Evolutionary conservation across 2,888 invertebrate genomes (phyloP).

Genomic region (Selenia dentaria): DNA sequence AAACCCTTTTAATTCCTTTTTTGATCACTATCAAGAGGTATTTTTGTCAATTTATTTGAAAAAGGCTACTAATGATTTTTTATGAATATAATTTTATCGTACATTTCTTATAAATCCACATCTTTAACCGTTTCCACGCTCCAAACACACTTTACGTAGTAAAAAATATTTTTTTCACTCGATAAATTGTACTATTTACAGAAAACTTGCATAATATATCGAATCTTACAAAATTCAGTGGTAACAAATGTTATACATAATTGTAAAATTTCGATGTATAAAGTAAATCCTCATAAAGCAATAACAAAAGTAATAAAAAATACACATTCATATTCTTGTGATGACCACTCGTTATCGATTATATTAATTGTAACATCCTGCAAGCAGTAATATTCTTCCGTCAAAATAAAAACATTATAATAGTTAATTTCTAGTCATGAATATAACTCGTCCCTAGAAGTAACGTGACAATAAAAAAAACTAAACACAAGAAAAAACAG

Average conservation of each 20-base stretch:
- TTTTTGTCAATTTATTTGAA: slow-evolving; percentile 70
- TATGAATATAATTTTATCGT: slow-evolving; percentile 57
- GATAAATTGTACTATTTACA: slow-evolving; percentile 74
- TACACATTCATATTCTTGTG: slow-evolving; percentile 46
- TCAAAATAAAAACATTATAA: slow-evolving; percentile 40
- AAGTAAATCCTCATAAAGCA: slow-evolving; percentile 54
- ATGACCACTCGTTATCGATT: slow-evolving; percentile 39
- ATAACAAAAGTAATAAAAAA: slow-evolving; percentile 56
- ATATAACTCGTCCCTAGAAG: too few species aligned
- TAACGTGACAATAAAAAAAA: too few species aligned
- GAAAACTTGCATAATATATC: slow-evolving; percentile 48
- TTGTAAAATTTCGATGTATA: slow-evolving; percentile 55
- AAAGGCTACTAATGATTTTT: slow-evolving; percentile 55
- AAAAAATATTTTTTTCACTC: slow-evolving; percentile 45
- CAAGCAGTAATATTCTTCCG: slow-evolving; percentile 22
- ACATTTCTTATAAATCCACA: slow-evolving; percentile 38
- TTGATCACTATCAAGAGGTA: slow-evolving; percentile 82
- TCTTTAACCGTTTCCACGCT: slow-evolving; percentile 14
- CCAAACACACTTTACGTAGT: slow-evolving; percentile 7
- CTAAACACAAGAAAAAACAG: too few species aligned
- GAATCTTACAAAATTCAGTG: slow-evolving; percentile 60
- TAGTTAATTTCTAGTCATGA: slow-evolving; percentile 7
- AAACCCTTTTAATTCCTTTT: slow-evolving; percentile 74
- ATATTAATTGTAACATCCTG: slow-evolving; percentile 18
- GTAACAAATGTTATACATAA: slow-evolving; percentile 61